A percentile compares a stretch with the other conserved stretches of the same genome.
Conservation (phyloP, 2,113 vertebrate genomes). For the Chionomys nivalis region DNA sequence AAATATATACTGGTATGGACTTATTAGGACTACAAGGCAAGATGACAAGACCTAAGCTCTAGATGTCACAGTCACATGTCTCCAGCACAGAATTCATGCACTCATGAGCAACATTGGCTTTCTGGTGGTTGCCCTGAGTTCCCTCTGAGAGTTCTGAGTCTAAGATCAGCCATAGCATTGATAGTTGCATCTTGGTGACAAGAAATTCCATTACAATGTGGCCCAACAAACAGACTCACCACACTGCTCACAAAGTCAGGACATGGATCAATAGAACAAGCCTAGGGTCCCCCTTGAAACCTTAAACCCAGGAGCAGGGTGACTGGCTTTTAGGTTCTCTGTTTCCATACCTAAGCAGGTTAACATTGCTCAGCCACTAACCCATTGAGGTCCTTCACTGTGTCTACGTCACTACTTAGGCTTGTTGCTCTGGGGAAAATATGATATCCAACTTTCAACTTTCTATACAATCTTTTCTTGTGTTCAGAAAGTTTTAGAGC, state of each 20-base stretch:
- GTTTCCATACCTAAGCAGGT: background rate
- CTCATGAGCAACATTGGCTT: background rate
- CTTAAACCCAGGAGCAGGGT: accelerated
- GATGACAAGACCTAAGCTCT: background rate
- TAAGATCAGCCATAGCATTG: background rate
- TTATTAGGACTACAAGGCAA: background rate
- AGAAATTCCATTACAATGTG: background rate
- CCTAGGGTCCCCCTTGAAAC: background rate
- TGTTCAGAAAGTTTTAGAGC: background rate
- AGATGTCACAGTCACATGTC: background rate
- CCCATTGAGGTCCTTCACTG: background rate
- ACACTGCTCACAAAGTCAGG: background rate
- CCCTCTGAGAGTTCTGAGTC: background rate
- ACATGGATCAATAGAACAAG: background rate
- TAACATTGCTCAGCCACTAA: background rate
- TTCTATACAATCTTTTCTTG: background rate
- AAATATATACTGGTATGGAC: background rate
- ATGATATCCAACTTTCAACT: background rate
- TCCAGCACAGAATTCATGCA: background rate
- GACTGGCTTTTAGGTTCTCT: background rate
- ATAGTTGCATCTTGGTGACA: background rate
- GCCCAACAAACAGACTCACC: background rate
- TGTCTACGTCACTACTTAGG: background rate
- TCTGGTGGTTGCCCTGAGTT: background rate
- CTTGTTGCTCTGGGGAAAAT: background rate